Percentiles rank a stretch among this genome's conserved stretches.
Evolutionary conservation across 92 coral and sea anemone genomes (phyloP).

Genomic region (Pocillopora meandrina): DNA sequence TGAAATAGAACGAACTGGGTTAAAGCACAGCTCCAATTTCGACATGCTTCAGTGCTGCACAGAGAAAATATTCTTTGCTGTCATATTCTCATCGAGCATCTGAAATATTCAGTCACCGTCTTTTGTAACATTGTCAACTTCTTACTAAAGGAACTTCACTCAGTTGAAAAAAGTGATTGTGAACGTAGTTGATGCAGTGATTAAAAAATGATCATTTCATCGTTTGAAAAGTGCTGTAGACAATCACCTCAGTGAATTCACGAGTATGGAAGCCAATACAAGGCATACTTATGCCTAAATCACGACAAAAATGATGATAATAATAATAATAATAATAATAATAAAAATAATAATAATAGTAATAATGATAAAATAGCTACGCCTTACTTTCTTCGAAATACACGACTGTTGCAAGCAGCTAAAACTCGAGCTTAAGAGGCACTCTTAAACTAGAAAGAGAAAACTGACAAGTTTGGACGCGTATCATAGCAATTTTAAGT

Average conservation of each 20-base stretch:
- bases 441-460: not conserved
- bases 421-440: too few species aligned
- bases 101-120: not conserved
- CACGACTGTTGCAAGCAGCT: not conserved
- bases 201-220: not conserved
- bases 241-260: not conserved
- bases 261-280: slow-evolving; percentile 14
- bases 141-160: not conserved
- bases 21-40: not conserved
- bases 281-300: not conserved
- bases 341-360: too few species aligned
- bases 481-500: not conserved
- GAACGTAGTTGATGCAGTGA: slow-evolving; percentile 11
- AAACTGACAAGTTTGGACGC: not conserved
- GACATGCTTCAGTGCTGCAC: slow-evolving; percentile 16
- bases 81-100: not conserved
- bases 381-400: not conserved
- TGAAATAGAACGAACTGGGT: not conserved
- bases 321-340: too few species aligned
- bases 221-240: slow-evolving; percentile 11
- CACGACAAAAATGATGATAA: not conserved
- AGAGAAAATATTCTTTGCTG: not conserved
- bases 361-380: too few species aligned
- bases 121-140: not conserved
- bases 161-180: not conserved